Conservation (phyloP, 2,797 vertebrate species). For the Ispidina picta region DNA sequence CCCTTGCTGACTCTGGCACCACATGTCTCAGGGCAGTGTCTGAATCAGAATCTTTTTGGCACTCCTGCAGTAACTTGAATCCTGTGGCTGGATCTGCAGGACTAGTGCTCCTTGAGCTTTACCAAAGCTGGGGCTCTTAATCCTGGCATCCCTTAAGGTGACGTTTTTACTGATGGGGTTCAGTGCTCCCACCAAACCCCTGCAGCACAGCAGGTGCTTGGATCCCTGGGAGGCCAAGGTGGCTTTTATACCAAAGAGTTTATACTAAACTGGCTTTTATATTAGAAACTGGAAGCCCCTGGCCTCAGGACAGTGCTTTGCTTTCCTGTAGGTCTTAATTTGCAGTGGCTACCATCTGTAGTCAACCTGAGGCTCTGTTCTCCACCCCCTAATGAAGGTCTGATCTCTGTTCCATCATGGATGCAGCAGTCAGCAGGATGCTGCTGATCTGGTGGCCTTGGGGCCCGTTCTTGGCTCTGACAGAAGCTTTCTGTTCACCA, state of each 20-base stretch:
- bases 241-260: not conserved
- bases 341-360: not conserved
- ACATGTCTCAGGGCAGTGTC: not conserved
- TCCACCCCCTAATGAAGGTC: not conserved
- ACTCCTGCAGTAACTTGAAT: not conserved
- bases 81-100: not conserved
- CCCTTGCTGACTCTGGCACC: not conserved
- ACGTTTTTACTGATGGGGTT: not conserved
- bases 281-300: not conserved
- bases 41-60: not conserved
- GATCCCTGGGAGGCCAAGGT: not conserved
- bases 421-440: not conserved
- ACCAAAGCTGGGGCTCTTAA: not conserved
- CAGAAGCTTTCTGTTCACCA: not conserved
- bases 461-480: not conserved
- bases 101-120: fast-evolving
- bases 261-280: not conserved
- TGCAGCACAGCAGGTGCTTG: not conserved
- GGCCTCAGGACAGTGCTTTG: not conserved
- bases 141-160: not conserved
- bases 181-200: not conserved
- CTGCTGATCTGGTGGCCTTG: not conserved
- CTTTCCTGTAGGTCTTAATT: not conserved
- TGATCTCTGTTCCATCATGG: not conserved
- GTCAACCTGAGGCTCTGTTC: not conserved